phyloP scores from a whole-genome alignment of 2,888 invertebrate genomes.

The Rhingia rostrata region DNA sequence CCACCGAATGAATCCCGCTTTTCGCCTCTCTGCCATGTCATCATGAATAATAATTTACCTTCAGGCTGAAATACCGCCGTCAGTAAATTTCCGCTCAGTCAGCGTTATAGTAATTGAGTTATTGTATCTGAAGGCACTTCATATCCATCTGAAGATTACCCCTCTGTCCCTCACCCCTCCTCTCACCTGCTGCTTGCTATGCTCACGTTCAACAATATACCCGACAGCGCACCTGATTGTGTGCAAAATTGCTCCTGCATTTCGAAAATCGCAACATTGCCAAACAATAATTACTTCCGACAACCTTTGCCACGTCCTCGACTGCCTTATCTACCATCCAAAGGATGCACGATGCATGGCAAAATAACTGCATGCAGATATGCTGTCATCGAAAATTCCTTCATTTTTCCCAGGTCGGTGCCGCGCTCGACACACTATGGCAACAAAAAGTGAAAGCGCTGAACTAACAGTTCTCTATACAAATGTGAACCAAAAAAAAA shows the following conservation, averaged over 20 bases:
- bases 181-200: not conserved
- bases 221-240: constrained; percentile 44
- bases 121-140: constrained; percentile 46
- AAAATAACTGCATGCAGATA: constrained; percentile 49
- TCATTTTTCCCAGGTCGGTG: not conserved
- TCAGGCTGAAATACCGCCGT: constrained; percentile 35
- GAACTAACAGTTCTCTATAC: not conserved
- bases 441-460: constrained; percentile 43
- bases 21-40: not conserved
- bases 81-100: constrained; percentile 59
- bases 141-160: constrained; percentile 39
- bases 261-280: constrained; percentile 61
- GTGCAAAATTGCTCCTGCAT: constrained; percentile 50
- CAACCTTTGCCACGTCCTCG: constrained; percentile 39
- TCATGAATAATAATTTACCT: constrained; percentile 2
- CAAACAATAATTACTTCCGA: constrained; percentile 71
- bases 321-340: constrained; percentile 18
- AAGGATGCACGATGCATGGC: constrained; percentile 48
- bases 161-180: not conserved
- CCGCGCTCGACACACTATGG: not conserved
- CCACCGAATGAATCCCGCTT: not conserved
- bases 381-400: constrained; percentile 42
- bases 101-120: constrained; percentile 57
- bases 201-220: constrained; percentile 26
- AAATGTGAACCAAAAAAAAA: not conserved